Evolutionary conservation across 2,888 invertebrate genomes (phyloP).

Genomic region (Steinernema hermaphroditum): DNA sequence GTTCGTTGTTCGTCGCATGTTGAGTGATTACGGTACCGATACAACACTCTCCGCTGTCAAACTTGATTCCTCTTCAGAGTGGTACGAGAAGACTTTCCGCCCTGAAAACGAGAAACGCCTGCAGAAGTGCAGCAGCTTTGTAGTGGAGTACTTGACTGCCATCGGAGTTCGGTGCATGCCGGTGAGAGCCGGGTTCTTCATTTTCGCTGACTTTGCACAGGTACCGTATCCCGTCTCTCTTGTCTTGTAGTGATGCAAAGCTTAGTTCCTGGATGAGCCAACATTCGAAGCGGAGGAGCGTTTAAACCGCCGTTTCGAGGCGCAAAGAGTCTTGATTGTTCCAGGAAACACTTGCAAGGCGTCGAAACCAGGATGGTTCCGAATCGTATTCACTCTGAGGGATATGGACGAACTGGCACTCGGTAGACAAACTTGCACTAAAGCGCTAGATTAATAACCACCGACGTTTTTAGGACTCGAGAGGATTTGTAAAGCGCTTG

Average conservation of each 20-base stretch:
- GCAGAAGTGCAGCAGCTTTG: conserved; percentile 38
- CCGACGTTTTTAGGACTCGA: neutral
- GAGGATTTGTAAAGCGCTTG: conserved; percentile 11
- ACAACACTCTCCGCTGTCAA: conserved; percentile 9
- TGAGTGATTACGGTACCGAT: conserved; percentile 42
- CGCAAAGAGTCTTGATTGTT: conserved; percentile 42
- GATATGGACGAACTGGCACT: conserved; percentile 20
- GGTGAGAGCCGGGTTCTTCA: conserved; percentile 52
- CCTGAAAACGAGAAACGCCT: conserved; percentile 48
- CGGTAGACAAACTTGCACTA: neutral
- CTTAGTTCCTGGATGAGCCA: conserved; percentile 45
- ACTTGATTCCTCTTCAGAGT: conserved; percentile 39
- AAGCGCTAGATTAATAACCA: neutral
- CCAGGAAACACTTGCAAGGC: conserved; percentile 43
- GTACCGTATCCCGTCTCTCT: no score
- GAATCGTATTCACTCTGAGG: conserved; percentile 42
- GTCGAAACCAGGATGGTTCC: conserved; percentile 46
- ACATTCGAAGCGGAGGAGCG: conserved; percentile 47
- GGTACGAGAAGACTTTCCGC: conserved; percentile 44
- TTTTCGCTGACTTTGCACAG: conserved; percentile 44
- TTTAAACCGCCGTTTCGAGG: conserved; percentile 39
- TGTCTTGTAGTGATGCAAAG: neutral
- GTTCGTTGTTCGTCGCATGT: conserved; percentile 46
- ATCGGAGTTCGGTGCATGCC: conserved; percentile 43
- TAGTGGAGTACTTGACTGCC: conserved; percentile 37